Evolutionary conservation across 2,888 invertebrate species (phyloP), one percentile per base, ranked within the genome.

Genomic region (Brachypalpus laphriformis): DNA sequence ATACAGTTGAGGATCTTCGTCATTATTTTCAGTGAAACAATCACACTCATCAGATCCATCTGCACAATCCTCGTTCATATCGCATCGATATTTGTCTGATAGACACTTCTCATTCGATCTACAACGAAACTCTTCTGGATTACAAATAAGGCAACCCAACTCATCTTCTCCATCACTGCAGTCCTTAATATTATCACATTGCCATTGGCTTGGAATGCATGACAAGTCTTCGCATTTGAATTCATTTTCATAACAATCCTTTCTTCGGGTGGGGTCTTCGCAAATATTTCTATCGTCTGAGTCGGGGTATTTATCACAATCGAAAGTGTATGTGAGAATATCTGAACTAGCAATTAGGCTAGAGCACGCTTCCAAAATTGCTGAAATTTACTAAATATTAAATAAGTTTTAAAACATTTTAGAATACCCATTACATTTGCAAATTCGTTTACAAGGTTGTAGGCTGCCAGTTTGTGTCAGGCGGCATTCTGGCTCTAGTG

Each of bases 401-500:
- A 34, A 11, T 14, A 34, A 18, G 3, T 14, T 16, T 34, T 65
- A n/a, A 25, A 31, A 51, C 8, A 37, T 28, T 20, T 18, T 22
- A 18, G 0, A 2, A 51, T 2, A 8, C 28, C 11, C 16, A 87
- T 72, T 90, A 95, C 95, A 94, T 93, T 93, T 94, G 88, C 95
- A 95, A 83, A 95, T 93, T 88, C 93, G 93, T 86, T 94, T 92
- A 89, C 95, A 95, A 0, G 95, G 95, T 88, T 93, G 93, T 86
- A 94, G 93, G n/a, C 93, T 91, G 5, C 93, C 93, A 86, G 93
- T 93, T 9, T 94, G 93, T 14, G 93, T 92, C 0, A 94, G 94
- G 77, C 93, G 93, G 89, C 95, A 95, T 87, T 95, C 95, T 0
- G 95, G 95, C 87, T 95, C 95, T 42, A 95, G 90, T 9, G 94